Base-by-base conservation (phyloP, 2,888 invertebrate genomes). In the Drosophila algonquin region DNA sequence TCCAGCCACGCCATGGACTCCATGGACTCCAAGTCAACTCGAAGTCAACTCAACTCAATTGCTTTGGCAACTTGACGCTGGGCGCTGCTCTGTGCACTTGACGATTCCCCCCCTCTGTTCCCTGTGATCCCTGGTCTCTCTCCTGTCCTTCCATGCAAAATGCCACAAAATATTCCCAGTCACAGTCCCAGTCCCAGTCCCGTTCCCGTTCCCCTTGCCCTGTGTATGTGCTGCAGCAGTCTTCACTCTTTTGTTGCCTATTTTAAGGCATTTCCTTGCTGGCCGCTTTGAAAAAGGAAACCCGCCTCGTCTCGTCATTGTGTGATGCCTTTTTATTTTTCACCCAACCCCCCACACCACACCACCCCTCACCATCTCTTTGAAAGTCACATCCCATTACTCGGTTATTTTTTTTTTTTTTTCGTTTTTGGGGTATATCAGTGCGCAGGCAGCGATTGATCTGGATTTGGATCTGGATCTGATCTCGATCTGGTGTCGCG, bases 201-300 rank as follows among this genome's bases (percentile, higher is more conserved):
- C 40, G 9, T n/a, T 14, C 9, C 45, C 40, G 9, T n/a, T 8
- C n/a, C 27, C 40, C 14, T 14, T 35, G 12, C 40, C 6, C 14
- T 12, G 12, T 35, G 12, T 35, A 14, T 14, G 40, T 40, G 40
- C 40, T 40, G 40, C 40, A 12, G 14, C 46, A 18, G 24, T 50
- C 55, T 9, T 30, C 32, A 16, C n/a, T 57, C 55, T 55, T 56
- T 53, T 57, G 68, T 56, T 60, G 58, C 63, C 76, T 79, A 81
- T 81, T 80, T 81, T 81, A 69, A 80, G 80, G 82, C 68, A 81
- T 81, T 81, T 80, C 68, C 73, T 76, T 76, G 79, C 63, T 27
- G 67, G 55, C 56, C 65, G 81, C 63, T 81, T 78, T 73, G 62
- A 62, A 79, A 73, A 78, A 72, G 79, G 75, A 72, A 80, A 78